Conservation (phyloP, 2,797 vertebrate genomes). For the Urocyon cinereoargenteus region DNA sequence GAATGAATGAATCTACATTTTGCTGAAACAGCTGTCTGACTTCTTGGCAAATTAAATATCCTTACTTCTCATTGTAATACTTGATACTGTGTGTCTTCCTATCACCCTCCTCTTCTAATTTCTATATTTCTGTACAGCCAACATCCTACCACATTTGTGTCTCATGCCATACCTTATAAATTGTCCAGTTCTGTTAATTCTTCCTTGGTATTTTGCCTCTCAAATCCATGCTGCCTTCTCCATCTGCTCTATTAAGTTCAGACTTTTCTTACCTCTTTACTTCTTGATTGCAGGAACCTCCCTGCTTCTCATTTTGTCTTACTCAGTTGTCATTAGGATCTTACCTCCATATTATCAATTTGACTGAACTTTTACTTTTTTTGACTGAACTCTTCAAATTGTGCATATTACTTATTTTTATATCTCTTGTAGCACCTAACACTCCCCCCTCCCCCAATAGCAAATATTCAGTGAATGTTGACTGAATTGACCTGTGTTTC, state of each 20-base stretch:
- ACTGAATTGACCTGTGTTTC: slow-evolving; percentile 34
- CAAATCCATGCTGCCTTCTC: background rate
- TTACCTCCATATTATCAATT: background rate
- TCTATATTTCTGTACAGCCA: background rate
- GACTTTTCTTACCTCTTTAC: background rate
- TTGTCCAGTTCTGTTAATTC: background rate
- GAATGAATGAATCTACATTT: background rate
- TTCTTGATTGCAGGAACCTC: background rate
- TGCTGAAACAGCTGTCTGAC: background rate
- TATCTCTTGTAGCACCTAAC: background rate
- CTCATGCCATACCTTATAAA: background rate
- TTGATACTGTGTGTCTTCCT: background rate
- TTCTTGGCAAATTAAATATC: background rate
- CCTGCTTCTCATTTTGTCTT: background rate
- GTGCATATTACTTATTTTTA: background rate
- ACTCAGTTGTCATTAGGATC: background rate
- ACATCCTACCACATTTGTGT: background rate
- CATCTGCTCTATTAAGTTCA: background rate
- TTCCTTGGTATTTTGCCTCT: background rate
- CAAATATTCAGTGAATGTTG: background rate
- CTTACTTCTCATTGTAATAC: background rate
- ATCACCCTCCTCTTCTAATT: background rate
- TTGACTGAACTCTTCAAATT: background rate
- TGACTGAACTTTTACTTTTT: slow-evolving; percentile 1
- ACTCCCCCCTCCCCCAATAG: background rate